Evolutionary conservation across 1,140 invertebrate species (phyloP), one percentile per base, ranked within the genome.

Genomic region (Brachionus manjavacas): DNA sequence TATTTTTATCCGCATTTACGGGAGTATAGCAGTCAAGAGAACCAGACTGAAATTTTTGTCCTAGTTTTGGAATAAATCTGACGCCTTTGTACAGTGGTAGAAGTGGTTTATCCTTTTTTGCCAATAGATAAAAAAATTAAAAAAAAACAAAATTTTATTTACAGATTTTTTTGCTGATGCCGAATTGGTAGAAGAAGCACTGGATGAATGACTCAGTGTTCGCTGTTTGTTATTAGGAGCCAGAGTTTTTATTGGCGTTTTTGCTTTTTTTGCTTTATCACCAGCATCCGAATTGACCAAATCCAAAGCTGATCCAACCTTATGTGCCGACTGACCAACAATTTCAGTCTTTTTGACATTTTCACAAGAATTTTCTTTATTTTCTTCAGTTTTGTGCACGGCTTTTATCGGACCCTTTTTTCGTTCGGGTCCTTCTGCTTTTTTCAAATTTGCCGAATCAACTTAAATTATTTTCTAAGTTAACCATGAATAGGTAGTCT

Each of bases 51-150:
- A 49, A 46, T 35, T 76, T 76, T 49, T 76, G 72, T 46, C 41
- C 72, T 25, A 76, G 8, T 64, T 81, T 81, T 16, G 79, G 79
- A 12, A 81, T 68, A 23, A 81, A 81, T 25, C 39, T 81, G 31
- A 81, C 64, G 2, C 79, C 79, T 64, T 64, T 60, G 14, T 81
- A 64, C 41, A 81, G 41, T 12, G 79, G 79, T 14, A 64, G 35
- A 31, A 68, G 31, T 28, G 79, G 79, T 28, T 76, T 81, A 39
- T 81, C 31, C 14, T n/a, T n/a, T 28, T 68, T 68, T 9, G 2
- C n/a, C 0, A n/a, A 14, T 31, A 39, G 31, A 14, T 68, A 68
- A 3, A 39, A 68, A 4, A 9, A 20, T 23, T 68, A 35, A n/a
- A 4, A 35, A 35, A 35, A 35, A 0, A 68, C 3, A 0, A 23